Evolutionary conservation across 2,113 vertebrate species (phyloP).

Genomic region (Dipodomys spectabilis): DNA sequence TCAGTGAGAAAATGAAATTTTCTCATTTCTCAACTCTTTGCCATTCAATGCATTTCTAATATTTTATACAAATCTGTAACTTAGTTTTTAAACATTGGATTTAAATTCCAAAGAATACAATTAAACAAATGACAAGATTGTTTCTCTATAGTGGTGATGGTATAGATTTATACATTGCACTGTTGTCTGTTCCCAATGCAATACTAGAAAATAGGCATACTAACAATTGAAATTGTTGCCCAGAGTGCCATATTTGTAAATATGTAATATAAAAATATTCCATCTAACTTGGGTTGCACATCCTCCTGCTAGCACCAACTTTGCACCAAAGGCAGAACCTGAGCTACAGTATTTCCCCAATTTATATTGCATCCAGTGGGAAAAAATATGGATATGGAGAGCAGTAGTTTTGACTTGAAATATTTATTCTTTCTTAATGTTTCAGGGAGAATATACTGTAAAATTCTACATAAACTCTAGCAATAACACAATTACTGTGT

Average conservation of each 20-base stretch:
- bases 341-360: not conserved
- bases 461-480: not conserved
- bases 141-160: slow-evolving; percentile 48
- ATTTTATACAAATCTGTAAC: slow-evolving; percentile 37
- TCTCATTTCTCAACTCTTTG: not conserved
- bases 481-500: not conserved
- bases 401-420: not conserved
- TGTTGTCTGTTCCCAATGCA: slow-evolving; percentile 53
- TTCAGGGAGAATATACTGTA: not conserved
- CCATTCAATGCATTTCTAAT: slow-evolving; percentile 23
- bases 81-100: slow-evolving; percentile 23
- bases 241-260: slow-evolving; percentile 46
- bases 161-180: slow-evolving; percentile 60
- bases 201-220: slow-evolving; percentile 21
- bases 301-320: slow-evolving; percentile 17
- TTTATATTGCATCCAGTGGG: not conserved
- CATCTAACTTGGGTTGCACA: slow-evolving; percentile 36
- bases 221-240: slow-evolving; percentile 39
- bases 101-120: slow-evolving; percentile 58
- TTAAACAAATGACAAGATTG: slow-evolving; percentile 46
- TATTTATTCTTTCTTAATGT: slow-evolving; percentile 1
- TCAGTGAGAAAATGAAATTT: slow-evolving; percentile 29
- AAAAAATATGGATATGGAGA: not conserved
- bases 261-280: slow-evolving; percentile 38
- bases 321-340: not conserved